Conservation (phyloP, 2,797 vertebrate species). For the Aldrovandia affinis region DNA sequence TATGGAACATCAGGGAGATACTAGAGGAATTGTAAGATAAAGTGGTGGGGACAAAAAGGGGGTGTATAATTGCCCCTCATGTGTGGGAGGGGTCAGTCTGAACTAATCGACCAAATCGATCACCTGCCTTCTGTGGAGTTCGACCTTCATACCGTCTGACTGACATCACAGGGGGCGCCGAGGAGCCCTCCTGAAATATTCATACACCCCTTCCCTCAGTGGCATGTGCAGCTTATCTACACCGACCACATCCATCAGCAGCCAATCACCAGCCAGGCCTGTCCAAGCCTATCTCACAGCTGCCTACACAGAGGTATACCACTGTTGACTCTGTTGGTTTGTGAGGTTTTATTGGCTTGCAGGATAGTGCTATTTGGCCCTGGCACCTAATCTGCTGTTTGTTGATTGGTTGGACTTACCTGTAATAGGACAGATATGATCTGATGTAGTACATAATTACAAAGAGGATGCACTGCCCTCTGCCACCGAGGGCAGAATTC, state of each 20-base stretch:
- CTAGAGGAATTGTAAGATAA: neutral
- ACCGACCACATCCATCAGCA: neutral
- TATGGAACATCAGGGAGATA: neutral
- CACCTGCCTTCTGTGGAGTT: neutral
- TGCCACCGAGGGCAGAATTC: neutral
- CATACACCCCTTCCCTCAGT: neutral
- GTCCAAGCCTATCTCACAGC: neutral
- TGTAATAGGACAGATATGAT: neutral
- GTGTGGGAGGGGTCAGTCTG: neutral
- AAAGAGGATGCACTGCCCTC: neutral
- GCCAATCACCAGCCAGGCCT: neutral
- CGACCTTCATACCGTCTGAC: constrained; percentile 29
- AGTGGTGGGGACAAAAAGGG: neutral
- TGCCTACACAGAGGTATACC: neutral
- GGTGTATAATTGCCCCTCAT: neutral
- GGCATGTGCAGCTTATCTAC: neutral
- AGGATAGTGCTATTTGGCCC: neutral
- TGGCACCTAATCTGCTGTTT: neutral
- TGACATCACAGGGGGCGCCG: constrained; percentile 12
- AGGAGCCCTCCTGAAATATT: constrained; percentile 31
- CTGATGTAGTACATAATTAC: neutral
- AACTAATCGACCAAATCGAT: neutral
- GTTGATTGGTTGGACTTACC: neutral
- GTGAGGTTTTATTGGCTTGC: neutral
- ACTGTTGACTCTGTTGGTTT: neutral